These are phyloP conservation scores for Aspiorhynchus laticeps DNA, from an alignment of 2,113 vertebrate species.

Conservation along the genomic window DNA sequence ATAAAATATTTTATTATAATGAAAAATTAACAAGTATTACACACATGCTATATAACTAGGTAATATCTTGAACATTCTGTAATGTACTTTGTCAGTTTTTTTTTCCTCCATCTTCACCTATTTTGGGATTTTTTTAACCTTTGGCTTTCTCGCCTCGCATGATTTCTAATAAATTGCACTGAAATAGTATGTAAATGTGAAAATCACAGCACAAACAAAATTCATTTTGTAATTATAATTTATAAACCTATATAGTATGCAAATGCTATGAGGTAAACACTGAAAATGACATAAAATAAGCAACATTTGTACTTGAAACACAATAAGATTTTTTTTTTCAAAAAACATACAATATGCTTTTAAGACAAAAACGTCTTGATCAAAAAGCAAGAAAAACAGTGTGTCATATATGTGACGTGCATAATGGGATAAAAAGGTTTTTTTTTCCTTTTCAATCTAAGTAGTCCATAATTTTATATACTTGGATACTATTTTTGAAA, in stretches of 20 bases:
- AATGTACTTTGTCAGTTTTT: too few relatives aligned
- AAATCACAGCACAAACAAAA: neutral
- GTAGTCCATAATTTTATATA: constrained; percentile 53
- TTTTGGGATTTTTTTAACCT: neutral
- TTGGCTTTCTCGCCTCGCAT: neutral
- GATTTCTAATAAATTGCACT: neutral
- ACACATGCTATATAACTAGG: too few relatives aligned
- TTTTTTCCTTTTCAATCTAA: constrained; percentile 28
- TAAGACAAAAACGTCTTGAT: neutral
- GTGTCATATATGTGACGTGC: constrained; percentile 36
- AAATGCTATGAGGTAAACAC: neutral
- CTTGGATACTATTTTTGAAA: constrained; percentile 63
- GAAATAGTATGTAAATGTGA: neutral
- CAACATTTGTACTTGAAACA: neutral
- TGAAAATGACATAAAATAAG: neutral
- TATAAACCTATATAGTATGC: neutral
- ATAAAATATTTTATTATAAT: neutral
- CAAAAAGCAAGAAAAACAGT: neutral
- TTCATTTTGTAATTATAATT: neutral
- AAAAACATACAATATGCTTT: neutral
- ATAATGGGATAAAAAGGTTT: constrained; percentile 41
- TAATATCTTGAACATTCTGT: too few relatives aligned
- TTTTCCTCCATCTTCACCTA: too few relatives aligned
- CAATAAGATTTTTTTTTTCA: neutral
- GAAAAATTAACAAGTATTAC: too few relatives aligned